Base-by-base conservation (phyloP, 2,888 invertebrate species). In the Neoaliturus tenellus region DNA sequence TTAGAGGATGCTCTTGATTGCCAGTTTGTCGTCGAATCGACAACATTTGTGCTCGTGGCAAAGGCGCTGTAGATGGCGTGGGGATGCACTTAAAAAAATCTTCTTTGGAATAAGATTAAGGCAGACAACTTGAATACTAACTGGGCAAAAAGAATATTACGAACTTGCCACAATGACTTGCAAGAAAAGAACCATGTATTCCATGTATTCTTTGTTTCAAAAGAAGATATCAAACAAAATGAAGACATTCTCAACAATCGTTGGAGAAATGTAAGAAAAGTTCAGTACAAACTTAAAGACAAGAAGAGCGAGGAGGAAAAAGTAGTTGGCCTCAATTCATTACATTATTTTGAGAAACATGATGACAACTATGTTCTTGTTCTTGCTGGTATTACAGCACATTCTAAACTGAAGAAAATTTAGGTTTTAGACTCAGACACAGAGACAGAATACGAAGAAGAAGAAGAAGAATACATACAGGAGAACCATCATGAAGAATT, bases 51-150 rank as follows among this genome's bases (percentile, higher is more conserved):
- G 44, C 55, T 8, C 55, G 55, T 55, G 80, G 80, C 1, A 80
- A 80, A 80, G 80, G 80, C n/a, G 80, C 80, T 12, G 80, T 80
- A 51, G 80, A 80, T 31, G 80, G 80, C 25, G 80, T 80, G 20
- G 80, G 28, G 80, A 51, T 25, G 55, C 41, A 2, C n/a, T 80
- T 39, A 6, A 14, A 80, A 80, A 25, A 80, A 80, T 31, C 20
- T 25, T 17, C 10, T 80, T 1, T 80, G 80, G 80, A 5, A 80
- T 20, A 51, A 55, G 23, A 17, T 80, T 25, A 80, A 80, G 33
- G 51, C 80, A 31, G 12, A 80, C 28, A 80, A 80, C 25, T 23
- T 80, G 31, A 55, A 51, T 6, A 25, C 55, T 51, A 80, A 80
- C 33, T 55, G 55, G 1, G 51, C 80, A 0, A 55, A 80, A 55